Evolutionary conservation across 2,888 invertebrate species (phyloP).

Genomic region (Agriotes lineatus): DNA sequence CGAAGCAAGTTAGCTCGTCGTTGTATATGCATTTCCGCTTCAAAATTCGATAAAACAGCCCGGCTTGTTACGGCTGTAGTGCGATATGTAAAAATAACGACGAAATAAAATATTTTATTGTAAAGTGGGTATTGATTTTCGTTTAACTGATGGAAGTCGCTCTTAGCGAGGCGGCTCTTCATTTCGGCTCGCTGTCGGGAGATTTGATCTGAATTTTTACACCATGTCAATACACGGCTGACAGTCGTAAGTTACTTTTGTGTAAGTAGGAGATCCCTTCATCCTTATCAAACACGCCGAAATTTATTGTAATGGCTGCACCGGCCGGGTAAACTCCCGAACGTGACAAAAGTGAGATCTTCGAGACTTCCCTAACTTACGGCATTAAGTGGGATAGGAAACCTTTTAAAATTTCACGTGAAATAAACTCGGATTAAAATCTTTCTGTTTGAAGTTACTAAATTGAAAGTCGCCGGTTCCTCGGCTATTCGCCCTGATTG

Average conservation of each 20-base stretch:
- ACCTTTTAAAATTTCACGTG: slow-evolving; percentile 60
- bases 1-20: slow-evolving; percentile 16
- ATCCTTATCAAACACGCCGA: slow-evolving; percentile 39
- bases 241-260: slow-evolving; percentile 40
- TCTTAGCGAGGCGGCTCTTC: slow-evolving; percentile 15
- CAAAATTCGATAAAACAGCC: slow-evolving; percentile 30
- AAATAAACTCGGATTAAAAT: slow-evolving; percentile 58
- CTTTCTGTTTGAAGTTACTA: slow-evolving; percentile 36
- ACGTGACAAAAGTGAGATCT: slow-evolving; percentile 58
- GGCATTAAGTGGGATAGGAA: slow-evolving; percentile 58
- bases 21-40: slow-evolving; percentile 19
- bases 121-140: slow-evolving; percentile 43
- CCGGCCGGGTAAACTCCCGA: slow-evolving; percentile 40
- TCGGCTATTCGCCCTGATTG: slow-evolving; percentile 11
- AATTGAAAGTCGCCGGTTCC: slow-evolving; percentile 27
- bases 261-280: slow-evolving; percentile 33
- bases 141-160: slow-evolving; percentile 40
- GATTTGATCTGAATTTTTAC: slow-evolving; percentile 31
- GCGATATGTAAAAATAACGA: slow-evolving; percentile 44
- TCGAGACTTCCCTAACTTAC: slow-evolving; percentile 55
- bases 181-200: not conserved
- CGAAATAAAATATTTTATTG: slow-evolving; percentile 44
- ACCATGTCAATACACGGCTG: slow-evolving; percentile 33
- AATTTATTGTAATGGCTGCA: slow-evolving; percentile 42
- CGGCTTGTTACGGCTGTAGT: slow-evolving; percentile 27